These are phyloP conservation scores for Babyrousa celebensis DNA, from an alignment of 2,797 vertebrate genomes.

Conservation along the genomic window DNA sequence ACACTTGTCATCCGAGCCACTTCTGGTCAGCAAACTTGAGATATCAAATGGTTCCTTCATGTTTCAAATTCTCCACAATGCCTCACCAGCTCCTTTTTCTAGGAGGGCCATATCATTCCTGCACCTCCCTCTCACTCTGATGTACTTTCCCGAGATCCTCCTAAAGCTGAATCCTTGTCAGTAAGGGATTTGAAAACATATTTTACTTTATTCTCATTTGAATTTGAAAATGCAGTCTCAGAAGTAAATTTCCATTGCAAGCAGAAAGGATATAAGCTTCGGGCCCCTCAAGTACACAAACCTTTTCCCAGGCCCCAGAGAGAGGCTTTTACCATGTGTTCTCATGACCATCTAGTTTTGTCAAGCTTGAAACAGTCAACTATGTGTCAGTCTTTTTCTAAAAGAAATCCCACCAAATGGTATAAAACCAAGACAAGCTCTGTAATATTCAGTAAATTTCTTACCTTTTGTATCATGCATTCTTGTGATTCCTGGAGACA, in stretches of 20 bases:
- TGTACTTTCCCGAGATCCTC: background rate
- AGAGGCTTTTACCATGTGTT: background rate
- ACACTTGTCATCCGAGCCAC: constrained; percentile 83
- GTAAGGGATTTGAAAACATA: constrained; percentile 8
- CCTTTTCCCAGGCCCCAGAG: background rate
- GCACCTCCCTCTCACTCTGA: background rate
- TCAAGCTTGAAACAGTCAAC: background rate
- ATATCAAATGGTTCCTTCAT: constrained; percentile 74
- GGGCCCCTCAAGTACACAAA: background rate
- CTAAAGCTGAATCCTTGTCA: background rate
- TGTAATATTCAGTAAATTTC: background rate
- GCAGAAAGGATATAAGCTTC: background rate
- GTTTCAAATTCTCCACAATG: constrained; percentile 70
- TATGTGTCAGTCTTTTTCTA: background rate
- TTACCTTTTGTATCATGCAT: background rate
- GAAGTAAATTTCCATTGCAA: constrained; percentile 39
- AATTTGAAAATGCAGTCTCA: constrained; percentile 70
- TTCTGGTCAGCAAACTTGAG: constrained; percentile 75
- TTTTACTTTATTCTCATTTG: constrained; percentile 62
- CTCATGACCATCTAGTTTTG: background rate
- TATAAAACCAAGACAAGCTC: background rate
- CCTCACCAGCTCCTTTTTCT: background rate
- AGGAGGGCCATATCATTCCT: background rate
- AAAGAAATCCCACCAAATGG: background rate
- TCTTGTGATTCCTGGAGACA: background rate